Evolutionary conservation across 2,797 vertebrate genomes (phyloP), one percentile per base, ranked within the genome.

Genomic region (Hoplostethus mediterraneus): DNA sequence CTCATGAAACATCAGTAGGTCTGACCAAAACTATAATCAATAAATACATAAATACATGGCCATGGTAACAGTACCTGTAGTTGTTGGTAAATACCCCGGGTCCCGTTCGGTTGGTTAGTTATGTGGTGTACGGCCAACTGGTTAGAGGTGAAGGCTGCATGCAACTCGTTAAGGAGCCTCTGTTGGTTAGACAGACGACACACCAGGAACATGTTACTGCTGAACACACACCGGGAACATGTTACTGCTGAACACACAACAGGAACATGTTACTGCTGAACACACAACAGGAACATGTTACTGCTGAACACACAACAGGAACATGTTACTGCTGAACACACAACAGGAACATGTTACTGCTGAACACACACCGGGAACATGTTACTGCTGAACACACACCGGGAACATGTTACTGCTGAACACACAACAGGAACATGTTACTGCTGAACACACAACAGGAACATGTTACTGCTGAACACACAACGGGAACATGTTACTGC

Each of bases 71-170:
- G 90, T 95, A 98, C 96, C 96, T 97, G 94, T 33, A 96, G 92
- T 42, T 94, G 94, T 48, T 93, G 77, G n/a, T 85, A 81, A 82
- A 84, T 13, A 71, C 81, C 86, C 52, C 60, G 74, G 3, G 16
- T 25, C 56, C 85, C 82, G 33, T 5, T 58, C 30, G 83, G 75
- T 33, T 91, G 92, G 51, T 90, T 90, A 84, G 92, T 83, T 61
- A 81, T 81, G 33, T 93, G 93, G 1, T 90, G 90, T 54, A 94
- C 71, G 68, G 88, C 44, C n/a, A 85, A 78, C 85, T 91, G 95
- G 87, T 94, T 95, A 95, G 94, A 94, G 61, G 90, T 80, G 80
- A 97, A 84, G 67, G 93, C 89, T 79, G 94, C 95, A 91, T 97
- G 97, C 79, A 97, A 85, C 51, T 89, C 87, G 61, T 91, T 95